Percentiles rank a stretch among this genome's conserved stretches.
phyloP scores from a whole-genome alignment of 2,888 invertebrate species.

The Theristus sp. region DNA sequence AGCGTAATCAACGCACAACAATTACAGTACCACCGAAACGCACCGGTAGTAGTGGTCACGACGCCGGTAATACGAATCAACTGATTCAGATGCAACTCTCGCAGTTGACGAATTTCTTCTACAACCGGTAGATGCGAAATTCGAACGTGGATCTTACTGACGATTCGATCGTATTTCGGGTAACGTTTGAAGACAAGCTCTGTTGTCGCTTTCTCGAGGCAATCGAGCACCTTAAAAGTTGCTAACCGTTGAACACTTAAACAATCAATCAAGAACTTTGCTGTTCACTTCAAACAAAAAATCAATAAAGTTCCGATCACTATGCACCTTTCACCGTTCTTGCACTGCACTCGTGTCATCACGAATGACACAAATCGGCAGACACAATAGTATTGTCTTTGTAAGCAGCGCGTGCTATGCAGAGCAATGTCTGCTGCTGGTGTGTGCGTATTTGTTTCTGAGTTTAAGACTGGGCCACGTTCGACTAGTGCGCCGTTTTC shows the following conservation, averaged over 20 bases:
- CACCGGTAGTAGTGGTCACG: slow-evolving; percentile 71
- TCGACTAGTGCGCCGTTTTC: too few relatives aligned
- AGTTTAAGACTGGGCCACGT: too few relatives aligned
- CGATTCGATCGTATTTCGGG: slow-evolving; percentile 84
- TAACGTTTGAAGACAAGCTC: slow-evolving; percentile 72
- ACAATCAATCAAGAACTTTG: not conserved
- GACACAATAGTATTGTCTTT: too few relatives aligned
- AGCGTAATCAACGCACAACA: too few relatives aligned
- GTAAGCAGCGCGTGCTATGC: too few relatives aligned
- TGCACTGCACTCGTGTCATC: not conserved
- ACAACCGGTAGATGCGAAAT: slow-evolving; percentile 84
- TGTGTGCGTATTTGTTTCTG: too few relatives aligned
- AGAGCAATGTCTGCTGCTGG: too few relatives aligned
- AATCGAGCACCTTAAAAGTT: slow-evolving; percentile 15
- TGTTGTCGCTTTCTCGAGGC: slow-evolving; percentile 34
- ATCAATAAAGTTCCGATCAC: too few relatives aligned
- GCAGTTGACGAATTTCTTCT: slow-evolving; percentile 80
- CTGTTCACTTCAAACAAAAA: not conserved
- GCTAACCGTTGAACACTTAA: not conserved
- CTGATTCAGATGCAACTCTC: slow-evolving; percentile 60
- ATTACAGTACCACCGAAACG: not conserved
- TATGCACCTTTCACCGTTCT: not conserved
- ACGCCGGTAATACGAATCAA: slow-evolving; percentile 80
- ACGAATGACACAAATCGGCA: too few relatives aligned
- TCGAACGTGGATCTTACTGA: slow-evolving; percentile 66